phyloP scores from a whole-genome alignment of 2,113 vertebrate species.

The Xyliphius kryptos region DNA sequence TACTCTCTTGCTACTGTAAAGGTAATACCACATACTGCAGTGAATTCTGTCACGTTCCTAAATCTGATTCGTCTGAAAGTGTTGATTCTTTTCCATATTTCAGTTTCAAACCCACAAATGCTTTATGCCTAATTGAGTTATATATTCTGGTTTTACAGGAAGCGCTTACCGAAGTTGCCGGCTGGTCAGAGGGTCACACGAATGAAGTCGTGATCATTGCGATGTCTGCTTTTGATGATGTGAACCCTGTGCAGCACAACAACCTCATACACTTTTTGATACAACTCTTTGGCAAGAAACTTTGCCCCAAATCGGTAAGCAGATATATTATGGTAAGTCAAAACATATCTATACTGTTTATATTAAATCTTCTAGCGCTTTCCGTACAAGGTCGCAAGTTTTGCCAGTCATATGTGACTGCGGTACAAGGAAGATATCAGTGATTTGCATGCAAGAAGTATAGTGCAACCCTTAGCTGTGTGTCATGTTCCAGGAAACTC shows the following conservation, averaged over 20 bases:
- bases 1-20: slow-evolving; percentile 75
- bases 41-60: no score
- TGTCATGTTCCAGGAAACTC: slow-evolving; percentile 46
- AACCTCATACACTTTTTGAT: slow-evolving; percentile 54
- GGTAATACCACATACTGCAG: no score
- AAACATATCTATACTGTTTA: no score
- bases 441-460: no score
- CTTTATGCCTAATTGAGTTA: no score
- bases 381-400: no score
- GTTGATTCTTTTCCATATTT: no score
- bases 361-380: no score
- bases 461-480: no score
- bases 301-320: slow-evolving; percentile 46
- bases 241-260: slow-evolving; percentile 51
- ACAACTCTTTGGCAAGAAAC: slow-evolving; percentile 52
- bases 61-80: no score
- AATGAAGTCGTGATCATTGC: slow-evolving; percentile 61
- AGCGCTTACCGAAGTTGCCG: slow-evolving; percentile 50
- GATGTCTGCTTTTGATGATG: slow-evolving; percentile 57
- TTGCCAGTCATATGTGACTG: no score
- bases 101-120: neutral
- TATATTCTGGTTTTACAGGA: slow-evolving; percentile 48
- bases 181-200: slow-evolving; percentile 58
- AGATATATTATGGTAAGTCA: neutral
- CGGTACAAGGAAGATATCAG: no score